A percentile compares a stretch with the other conserved stretches of the same genome.
These are phyloP conservation scores for Aphelenchoides besseyi DNA, from an alignment of 1,140 invertebrate species.

Conservation along the genomic window DNA sequence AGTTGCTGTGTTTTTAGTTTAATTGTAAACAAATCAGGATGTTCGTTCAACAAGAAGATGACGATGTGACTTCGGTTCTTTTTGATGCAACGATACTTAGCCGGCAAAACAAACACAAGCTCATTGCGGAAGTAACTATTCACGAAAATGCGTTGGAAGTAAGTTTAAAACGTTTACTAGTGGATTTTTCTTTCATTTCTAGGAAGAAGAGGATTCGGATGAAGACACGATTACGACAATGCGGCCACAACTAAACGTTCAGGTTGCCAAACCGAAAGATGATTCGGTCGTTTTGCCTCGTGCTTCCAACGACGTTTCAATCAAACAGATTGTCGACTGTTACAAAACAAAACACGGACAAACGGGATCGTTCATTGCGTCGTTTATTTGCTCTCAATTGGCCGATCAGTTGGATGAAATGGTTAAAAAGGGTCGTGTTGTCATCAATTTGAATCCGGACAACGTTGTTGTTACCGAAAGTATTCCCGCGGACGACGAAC, in stretches of 20 bases:
- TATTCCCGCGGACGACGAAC: not conserved
- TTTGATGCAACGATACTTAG: not conserved
- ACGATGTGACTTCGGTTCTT: not conserved
- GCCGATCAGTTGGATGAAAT: not conserved
- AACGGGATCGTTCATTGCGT: not conserved
- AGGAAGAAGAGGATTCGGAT: not conserved
- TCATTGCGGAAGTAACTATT: not conserved
- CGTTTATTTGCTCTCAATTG: not conserved
- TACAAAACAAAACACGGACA: not conserved
- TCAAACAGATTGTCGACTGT: not conserved
- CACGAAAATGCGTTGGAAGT: not conserved
- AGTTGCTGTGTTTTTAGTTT: not conserved
- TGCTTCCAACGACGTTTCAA: not conserved
- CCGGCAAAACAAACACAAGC: not conserved
- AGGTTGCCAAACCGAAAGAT: not conserved
- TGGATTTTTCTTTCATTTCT: not conserved
- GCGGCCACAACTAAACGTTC: not conserved
- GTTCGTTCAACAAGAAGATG: not conserved
- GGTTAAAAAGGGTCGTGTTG: not conserved
- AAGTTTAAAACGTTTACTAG: not conserved
- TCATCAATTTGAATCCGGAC: not conserved
- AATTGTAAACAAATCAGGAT: not conserved
- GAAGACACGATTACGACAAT: not conserved
- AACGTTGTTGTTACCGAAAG: not conserved
- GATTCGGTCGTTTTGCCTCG: not conserved